Evolutionary conservation across 2,888 invertebrate genomes (phyloP), one percentile per base, ranked within the genome.

Genomic region (Aporophyla lueneburgensis): DNA sequence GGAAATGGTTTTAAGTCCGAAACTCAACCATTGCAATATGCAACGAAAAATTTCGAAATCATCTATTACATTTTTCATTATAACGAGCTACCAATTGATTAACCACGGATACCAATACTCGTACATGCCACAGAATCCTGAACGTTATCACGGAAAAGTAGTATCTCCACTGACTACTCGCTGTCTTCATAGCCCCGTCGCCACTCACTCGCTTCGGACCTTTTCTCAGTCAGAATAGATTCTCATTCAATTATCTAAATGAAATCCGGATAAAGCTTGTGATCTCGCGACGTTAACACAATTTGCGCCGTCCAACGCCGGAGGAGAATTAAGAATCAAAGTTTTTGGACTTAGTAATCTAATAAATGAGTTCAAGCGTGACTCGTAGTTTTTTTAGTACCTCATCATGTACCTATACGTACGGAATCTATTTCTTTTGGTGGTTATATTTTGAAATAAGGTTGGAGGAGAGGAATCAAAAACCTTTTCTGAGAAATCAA

Each of bases 171-270:
- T n/a, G 14, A 61, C 7, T 21, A 21, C 61, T 21, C 62, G n/a
- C n/a, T 43, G 62, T 43, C 16, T 86, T 88, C 62, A n/a, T 91
- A 81, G 93, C 94, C 91, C 73, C 83, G 79, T 76, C 84, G 77
- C 74, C 58, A 76, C 86, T 86, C 86, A 89, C 90, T 88, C 89
- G 89, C 86, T 82, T 86, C 87, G 91, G 92, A 93, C 94, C 95
- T 94, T 95, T 95, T 93, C 94, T 92, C 93, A 93, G 93, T 91
- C 92, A 93, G 93, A 95, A 94, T 94, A 95, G 94, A 95, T 94
- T 93, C 94, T 96, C 94, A 96, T 96, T 96, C 95, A 96, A 96
- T 96, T 96, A 96, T 95, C 95, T 95, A 94, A 96, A 96, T 95
- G 94, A 95, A 96, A 96, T 95, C 94, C 93, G 94, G 95, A 94